Conservation (phyloP, 2,113 vertebrate species). For the Crypturellus undulatus region DNA sequence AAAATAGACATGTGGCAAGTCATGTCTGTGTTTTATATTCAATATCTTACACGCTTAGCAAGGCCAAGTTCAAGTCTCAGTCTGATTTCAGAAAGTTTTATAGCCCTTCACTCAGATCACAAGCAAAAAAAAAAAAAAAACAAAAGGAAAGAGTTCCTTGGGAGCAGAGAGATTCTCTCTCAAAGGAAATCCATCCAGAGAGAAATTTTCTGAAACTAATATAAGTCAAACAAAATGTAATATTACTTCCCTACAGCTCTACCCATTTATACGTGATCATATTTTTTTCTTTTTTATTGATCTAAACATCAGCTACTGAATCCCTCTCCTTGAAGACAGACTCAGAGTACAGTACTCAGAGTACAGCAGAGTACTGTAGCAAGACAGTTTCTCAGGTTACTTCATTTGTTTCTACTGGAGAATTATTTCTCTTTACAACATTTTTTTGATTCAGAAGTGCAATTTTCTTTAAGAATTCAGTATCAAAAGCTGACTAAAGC, state of each 20-base stretch:
- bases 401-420: neutral
- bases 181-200: neutral
- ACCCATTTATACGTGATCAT: neutral
- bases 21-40: too few relatives aligned
- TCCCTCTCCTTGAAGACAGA: neutral
- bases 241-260: neutral
- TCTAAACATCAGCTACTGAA: neutral
- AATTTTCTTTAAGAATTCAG: neutral
- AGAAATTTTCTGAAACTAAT: neutral
- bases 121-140: neutral
- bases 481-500: neutral
- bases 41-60: too few relatives aligned
- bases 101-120: neutral
- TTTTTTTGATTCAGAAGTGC: constrained; percentile 2
- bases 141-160: neutral
- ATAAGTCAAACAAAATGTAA: neutral
- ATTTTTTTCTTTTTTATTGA: neutral
- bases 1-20: neutral
- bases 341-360: neutral
- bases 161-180: neutral
- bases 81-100: neutral
- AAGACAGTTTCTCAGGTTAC: neutral
- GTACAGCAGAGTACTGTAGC: neutral
- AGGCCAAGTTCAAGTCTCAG: too few relatives aligned
- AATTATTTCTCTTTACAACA: neutral